Conservation (phyloP, 2,888 invertebrate genomes). For the Platycheirus albimanus region DNA sequence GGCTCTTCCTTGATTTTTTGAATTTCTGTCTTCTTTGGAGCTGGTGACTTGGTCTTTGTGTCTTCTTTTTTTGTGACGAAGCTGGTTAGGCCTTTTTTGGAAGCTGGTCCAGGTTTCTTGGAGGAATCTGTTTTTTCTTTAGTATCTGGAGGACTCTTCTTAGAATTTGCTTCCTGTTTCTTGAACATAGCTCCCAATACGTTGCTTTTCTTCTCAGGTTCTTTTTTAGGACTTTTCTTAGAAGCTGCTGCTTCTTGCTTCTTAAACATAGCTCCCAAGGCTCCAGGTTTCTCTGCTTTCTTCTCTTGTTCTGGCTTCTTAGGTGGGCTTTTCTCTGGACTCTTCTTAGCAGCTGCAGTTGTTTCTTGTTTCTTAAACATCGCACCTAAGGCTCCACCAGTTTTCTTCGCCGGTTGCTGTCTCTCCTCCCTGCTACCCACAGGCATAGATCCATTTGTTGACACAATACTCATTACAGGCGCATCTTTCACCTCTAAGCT, state of each 20-base stretch:
- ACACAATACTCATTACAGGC: background rate
- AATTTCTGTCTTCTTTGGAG: conserved; percentile 72
- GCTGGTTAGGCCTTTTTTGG: conserved; percentile 78
- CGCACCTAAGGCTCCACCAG: conserved; percentile 25
- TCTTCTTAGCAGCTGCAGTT: conserved; percentile 43
- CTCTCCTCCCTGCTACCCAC: conserved; percentile 19
- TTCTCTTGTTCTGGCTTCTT: conserved; percentile 32
- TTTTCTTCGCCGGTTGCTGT: conserved; percentile 41
- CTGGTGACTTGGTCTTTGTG: conserved; percentile 58
- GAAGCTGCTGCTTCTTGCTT: conserved; percentile 32
- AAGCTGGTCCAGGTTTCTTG: background rate
- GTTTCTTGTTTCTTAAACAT: conserved; percentile 56
- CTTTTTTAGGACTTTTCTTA: conserved; percentile 43
- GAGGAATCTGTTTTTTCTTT: conserved; percentile 62
- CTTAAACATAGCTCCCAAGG: conserved; percentile 23
- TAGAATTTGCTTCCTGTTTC: conserved; percentile 50
- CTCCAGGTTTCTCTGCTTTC: conserved; percentile 4
- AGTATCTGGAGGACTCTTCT: conserved; percentile 31
- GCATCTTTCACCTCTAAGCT: conserved; percentile 63
- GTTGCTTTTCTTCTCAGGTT: conserved; percentile 17
- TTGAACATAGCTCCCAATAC: conserved; percentile 52
- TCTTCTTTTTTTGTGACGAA: conserved; percentile 75
- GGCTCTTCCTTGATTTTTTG: conserved; percentile 48
- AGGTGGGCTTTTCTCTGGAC: conserved; percentile 34
- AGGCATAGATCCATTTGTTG: conserved; percentile 39